Evolutionary conservation across 2,113 vertebrate genomes (phyloP).

Genomic region (Glareola pratincola): DNA sequence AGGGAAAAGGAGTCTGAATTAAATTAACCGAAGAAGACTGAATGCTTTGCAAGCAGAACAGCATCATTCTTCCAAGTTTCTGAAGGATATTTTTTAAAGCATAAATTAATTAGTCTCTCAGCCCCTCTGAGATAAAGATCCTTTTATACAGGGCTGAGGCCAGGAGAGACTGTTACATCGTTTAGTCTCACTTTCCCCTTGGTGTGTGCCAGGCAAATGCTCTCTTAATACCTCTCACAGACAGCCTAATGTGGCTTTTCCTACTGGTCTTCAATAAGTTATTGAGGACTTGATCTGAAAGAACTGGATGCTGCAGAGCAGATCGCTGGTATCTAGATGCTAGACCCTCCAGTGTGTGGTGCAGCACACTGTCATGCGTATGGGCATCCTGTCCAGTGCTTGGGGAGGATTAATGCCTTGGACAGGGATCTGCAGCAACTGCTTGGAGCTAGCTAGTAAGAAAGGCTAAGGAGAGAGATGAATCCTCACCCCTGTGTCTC

Average conservation of each 20-base stretch:
- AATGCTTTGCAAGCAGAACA: background rate
- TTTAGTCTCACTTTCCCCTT: background rate
- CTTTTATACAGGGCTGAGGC: background rate
- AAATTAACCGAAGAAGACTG: background rate
- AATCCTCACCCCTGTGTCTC: background rate
- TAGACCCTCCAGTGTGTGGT: background rate
- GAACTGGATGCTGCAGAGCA: background rate
- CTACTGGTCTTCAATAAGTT: background rate
- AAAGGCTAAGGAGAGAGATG: background rate
- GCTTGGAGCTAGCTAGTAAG: background rate
- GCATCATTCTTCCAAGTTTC: conserved; percentile 1
- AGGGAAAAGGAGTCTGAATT: background rate
- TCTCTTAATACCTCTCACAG: background rate
- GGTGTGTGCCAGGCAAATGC: background rate
- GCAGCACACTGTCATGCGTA: accelerated
- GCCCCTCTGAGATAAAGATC: background rate
- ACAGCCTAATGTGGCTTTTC: background rate
- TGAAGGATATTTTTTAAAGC: background rate
- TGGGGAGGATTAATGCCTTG: background rate
- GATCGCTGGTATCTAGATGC: background rate
- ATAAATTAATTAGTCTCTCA: background rate
- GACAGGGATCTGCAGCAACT: background rate
- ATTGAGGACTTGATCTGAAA: background rate
- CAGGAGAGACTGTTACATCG: background rate
- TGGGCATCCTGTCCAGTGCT: background rate